Conservation (phyloP, 1,140 invertebrate species). For the Eueides isabella region DNA sequence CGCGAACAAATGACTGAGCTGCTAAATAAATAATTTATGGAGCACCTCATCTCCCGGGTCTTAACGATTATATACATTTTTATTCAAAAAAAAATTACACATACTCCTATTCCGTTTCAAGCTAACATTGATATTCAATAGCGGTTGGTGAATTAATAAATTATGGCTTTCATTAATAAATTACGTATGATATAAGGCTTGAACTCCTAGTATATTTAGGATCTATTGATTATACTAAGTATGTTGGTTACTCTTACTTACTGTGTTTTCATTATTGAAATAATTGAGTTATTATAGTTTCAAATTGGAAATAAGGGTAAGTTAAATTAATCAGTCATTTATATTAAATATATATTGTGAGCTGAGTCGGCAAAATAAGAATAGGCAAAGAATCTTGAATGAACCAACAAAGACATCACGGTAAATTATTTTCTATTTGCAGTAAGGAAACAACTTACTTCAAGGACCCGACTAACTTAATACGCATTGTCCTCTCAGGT, state of each 20-base stretch:
- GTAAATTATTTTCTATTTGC: slow-evolving; percentile 71
- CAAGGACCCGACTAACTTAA: slow-evolving; percentile 53
- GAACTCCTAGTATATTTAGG: too few species aligned
- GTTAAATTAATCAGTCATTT: neutral
- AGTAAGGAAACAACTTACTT: slow-evolving; percentile 61
- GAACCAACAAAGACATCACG: slow-evolving; percentile 65
- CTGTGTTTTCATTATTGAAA: too few species aligned
- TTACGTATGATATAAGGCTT: too few species aligned
- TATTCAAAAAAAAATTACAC: neutral
- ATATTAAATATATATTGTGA: neutral
- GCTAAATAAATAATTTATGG: slow-evolving; percentile 59
- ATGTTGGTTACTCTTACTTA: too few species aligned
- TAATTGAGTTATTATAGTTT: too few species aligned
- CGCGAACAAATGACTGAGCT: slow-evolving; percentile 57
- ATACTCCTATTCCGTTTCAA: neutral
- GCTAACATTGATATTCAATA: neutral
- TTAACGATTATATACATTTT: slow-evolving; percentile 12
- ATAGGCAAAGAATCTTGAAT: slow-evolving; percentile 31
- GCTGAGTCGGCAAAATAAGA: neutral
- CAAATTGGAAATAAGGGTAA: too few species aligned
- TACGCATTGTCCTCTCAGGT: slow-evolving; percentile 52
- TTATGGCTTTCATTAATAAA: neutral
- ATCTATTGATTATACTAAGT: neutral
- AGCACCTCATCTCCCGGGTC: slow-evolving; percentile 48
- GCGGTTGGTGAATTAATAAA: neutral